Conservation (phyloP, 2,113 vertebrate genomes). For the Mormoops blainvillei region DNA sequence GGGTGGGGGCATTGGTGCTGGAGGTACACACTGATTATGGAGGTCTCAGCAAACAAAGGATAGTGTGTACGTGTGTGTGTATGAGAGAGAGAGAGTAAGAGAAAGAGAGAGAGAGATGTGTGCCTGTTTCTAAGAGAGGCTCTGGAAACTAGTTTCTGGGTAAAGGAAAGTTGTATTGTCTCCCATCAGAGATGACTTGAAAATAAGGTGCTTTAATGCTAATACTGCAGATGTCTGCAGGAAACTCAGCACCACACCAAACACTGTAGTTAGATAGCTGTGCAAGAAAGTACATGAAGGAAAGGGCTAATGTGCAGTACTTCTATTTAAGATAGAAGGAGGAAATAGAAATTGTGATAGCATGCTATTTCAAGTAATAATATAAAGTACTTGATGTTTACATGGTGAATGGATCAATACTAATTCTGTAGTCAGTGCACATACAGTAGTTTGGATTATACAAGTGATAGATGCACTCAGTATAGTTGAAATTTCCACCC, state of each 20-base stretch:
- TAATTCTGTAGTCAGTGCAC: constrained; percentile 86
- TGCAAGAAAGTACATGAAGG: constrained; percentile 83
- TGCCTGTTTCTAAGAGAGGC: constrained; percentile 56
- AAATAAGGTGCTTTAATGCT: constrained; percentile 83
- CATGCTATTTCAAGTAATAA: constrained; percentile 89
- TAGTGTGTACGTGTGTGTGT: constrained; percentile 23
- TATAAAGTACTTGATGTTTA: constrained; percentile 88
- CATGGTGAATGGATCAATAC: constrained; percentile 88
- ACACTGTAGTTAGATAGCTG: constrained; percentile 84
- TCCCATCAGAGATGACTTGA: constrained; percentile 83
- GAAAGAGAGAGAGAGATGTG: not conserved
- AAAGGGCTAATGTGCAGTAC: constrained; percentile 85
- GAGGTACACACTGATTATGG: constrained; percentile 20
- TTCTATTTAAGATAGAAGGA: constrained; percentile 88
- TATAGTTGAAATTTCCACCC: constrained; percentile 85
- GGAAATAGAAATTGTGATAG: constrained; percentile 90
- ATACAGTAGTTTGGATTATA: constrained; percentile 87
- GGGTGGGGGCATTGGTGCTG: not conserved
- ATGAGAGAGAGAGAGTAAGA: not conserved
- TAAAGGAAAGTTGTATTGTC: constrained; percentile 79
- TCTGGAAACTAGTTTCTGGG: constrained; percentile 78
- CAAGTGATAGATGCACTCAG: constrained; percentile 84
- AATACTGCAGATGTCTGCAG: constrained; percentile 86
- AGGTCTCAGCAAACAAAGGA: constrained; percentile 70
- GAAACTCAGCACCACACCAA: constrained; percentile 79